Percentiles rank a stretch among this genome's conserved stretches.
These are phyloP conservation scores for Belgica antarctica DNA, from an alignment of 2,888 invertebrate species.

Conservation along the genomic window DNA sequence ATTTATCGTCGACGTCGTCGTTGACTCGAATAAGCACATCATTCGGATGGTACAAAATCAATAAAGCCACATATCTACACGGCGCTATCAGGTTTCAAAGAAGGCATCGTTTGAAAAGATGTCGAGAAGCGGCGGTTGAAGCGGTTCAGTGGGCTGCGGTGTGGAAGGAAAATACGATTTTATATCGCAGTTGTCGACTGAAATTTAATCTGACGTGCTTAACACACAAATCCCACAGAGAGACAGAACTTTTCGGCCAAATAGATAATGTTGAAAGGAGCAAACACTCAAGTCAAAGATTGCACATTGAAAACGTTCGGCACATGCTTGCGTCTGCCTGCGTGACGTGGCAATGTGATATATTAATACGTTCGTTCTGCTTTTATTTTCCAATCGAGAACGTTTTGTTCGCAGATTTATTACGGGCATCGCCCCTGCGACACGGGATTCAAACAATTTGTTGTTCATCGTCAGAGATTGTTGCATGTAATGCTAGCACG, in stretches of 20 bases:
- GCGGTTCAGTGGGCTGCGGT: too few species aligned
- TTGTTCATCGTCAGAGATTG: too few species aligned
- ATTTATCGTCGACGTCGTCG: neutral
- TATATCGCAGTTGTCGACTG: too few species aligned
- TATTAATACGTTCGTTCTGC: neutral
- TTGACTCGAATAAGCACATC: neutral
- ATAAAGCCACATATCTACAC: neutral
- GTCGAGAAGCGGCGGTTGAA: too few species aligned
- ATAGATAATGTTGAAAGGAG: neutral
- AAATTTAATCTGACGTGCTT: too few species aligned
- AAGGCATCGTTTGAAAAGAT: too few species aligned
- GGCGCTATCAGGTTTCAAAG: neutral
- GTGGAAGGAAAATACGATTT: too few species aligned
- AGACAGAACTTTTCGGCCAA: too few species aligned
- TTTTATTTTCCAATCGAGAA: too few species aligned
- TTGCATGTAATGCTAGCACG: neutral
- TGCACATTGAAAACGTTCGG: slow-evolving; percentile 8
- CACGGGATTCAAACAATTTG: too few species aligned
- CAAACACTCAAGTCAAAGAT: neutral
- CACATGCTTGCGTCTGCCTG: neutral
- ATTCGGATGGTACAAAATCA: neutral
- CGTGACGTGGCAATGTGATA: neutral
- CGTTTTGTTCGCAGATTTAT: neutral
- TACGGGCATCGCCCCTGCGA: too few species aligned
- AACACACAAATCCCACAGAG: too few species aligned